These are phyloP conservation scores for Zingel zingel DNA, from an alignment of 2,113 vertebrate genomes.

Conservation along the genomic window DNA sequence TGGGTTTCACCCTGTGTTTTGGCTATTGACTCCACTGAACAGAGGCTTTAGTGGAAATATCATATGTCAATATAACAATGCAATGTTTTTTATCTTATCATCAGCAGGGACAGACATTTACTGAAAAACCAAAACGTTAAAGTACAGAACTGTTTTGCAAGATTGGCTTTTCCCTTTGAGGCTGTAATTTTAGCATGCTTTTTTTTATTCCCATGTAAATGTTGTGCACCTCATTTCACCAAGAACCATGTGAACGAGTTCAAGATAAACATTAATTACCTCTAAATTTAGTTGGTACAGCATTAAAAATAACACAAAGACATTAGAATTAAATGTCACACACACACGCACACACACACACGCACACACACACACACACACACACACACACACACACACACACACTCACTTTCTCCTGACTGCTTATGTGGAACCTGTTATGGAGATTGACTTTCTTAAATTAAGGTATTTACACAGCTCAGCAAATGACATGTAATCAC, in stretches of 20 bases:
- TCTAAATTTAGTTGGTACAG: neutral
- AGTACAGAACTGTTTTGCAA: neutral
- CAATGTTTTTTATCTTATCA: neutral
- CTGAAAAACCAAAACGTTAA: neutral
- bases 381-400: neutral
- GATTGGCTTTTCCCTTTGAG: neutral
- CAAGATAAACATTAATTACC: neutral
- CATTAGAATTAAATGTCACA: neutral
- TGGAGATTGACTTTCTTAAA: conserved; percentile 1
- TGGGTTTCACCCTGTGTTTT: neutral
- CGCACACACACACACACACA: neutral
- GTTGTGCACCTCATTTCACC: neutral
- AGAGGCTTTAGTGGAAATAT: neutral
- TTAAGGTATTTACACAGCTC: neutral
- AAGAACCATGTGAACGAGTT: neutral
- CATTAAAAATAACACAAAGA: neutral
- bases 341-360: neutral
- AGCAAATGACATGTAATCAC: neutral
- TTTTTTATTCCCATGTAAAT: neutral
- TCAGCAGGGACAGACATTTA: neutral
- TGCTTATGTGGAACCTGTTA: neutral
- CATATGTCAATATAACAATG: neutral
- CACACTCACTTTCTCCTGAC: neutral
- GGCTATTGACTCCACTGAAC: neutral
- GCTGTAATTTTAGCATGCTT: neutral